Evolutionary conservation across 2,113 vertebrate genomes (phyloP).

Genomic region (Girardinichthys multiradiatus): DNA sequence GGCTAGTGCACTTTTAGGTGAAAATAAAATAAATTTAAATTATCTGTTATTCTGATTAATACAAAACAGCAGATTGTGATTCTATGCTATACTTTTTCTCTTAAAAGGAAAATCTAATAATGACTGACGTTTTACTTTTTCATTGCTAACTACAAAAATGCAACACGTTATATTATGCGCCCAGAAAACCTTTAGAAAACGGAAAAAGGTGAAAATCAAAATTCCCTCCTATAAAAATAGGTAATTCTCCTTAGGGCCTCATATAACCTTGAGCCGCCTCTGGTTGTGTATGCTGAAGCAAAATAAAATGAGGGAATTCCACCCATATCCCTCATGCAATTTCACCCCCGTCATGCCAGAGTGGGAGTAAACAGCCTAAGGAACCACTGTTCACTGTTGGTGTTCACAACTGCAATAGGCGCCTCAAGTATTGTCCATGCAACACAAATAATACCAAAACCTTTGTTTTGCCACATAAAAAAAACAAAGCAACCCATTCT

Average conservation of each 20-base stretch:
- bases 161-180: no score
- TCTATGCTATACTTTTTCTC: no score
- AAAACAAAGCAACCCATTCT: background rate
- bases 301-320: slow-evolving; percentile 32
- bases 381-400: slow-evolving; percentile 35
- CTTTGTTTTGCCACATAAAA: background rate
- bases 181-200: no score
- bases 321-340: slow-evolving; percentile 49
- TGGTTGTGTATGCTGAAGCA: background rate
- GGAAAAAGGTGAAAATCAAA: no score
- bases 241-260: background rate
- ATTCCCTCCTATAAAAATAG: background rate
- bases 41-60: no score
- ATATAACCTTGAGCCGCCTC: background rate
- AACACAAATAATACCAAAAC: background rate
- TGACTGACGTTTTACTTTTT: no score
- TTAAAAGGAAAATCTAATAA: no score
- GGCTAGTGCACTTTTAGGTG: no score
- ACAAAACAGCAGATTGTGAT: no score
- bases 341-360: slow-evolving; percentile 40
- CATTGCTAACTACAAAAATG: no score
- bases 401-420: slow-evolving; percentile 24
- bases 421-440: background rate
- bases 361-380: slow-evolving; percentile 58
- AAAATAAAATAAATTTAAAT: no score